Evolutionary conservation across 2,113 vertebrate species (phyloP).

Genomic region (Alexandromys fortis): DNA sequence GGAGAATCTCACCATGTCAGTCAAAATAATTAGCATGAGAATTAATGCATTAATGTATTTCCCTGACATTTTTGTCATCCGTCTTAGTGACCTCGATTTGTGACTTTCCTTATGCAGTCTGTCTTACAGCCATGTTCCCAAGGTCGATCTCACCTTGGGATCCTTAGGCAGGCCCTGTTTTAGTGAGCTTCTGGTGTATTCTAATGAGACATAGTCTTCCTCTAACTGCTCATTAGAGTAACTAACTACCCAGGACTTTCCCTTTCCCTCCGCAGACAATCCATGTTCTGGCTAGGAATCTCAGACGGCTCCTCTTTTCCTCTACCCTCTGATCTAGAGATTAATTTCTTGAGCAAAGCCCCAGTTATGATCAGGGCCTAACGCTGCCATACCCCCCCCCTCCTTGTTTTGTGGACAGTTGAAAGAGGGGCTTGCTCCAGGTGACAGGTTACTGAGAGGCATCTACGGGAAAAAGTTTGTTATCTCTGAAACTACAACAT

Average conservation of each 20-base stretch:
- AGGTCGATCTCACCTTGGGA: not conserved
- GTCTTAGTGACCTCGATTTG: not conserved
- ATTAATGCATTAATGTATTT: not conserved
- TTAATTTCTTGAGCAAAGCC: slow-evolving; percentile 18
- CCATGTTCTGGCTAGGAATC: not conserved
- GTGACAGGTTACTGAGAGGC: not conserved
- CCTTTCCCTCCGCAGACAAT: not conserved
- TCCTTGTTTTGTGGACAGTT: not conserved
- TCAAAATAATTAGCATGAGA: not conserved
- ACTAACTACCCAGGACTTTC: not conserved
- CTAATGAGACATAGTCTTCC: not conserved
- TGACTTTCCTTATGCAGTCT: not conserved
- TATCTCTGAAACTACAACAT: not conserved
- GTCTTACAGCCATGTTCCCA: not conserved
- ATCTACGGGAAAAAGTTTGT: not conserved
- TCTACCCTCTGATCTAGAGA: slow-evolving; percentile 13
- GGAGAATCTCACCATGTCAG: not conserved
- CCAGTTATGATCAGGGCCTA: not conserved
- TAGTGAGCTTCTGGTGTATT: not conserved
- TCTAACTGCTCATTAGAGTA: not conserved
- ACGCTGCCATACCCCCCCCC: not conserved
- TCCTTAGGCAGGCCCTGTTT: not conserved
- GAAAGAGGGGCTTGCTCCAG: not conserved
- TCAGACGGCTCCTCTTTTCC: not conserved
- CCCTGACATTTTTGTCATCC: not conserved